Conservation (phyloP, 2,888 invertebrate genomes). For the Brenthis ino region DNA sequence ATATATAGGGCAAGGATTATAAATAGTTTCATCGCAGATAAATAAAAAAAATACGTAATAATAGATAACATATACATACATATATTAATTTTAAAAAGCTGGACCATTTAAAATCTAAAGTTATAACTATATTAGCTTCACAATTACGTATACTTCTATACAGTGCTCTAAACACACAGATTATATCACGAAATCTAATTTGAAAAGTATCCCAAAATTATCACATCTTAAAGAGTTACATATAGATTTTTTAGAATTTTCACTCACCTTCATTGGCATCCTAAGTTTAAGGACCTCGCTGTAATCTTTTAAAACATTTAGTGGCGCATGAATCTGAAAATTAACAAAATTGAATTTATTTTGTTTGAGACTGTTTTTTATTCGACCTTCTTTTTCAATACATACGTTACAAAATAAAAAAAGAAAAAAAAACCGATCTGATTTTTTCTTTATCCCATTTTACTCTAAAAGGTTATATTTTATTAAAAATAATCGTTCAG, state of each 20-base stretch:
- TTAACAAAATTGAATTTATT: slow-evolving; percentile 18
- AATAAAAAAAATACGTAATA: neutral
- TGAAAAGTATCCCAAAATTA: slow-evolving; percentile 11
- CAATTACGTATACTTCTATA: slow-evolving; percentile 16
- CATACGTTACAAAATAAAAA: too few relatives aligned
- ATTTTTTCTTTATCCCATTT: too few relatives aligned
- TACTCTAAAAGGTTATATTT: too few relatives aligned
- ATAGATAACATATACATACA: slow-evolving; percentile 2
- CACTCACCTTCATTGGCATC: slow-evolving; percentile 93
- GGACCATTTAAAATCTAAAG: neutral
- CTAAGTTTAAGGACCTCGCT: slow-evolving; percentile 95
- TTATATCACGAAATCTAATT: slow-evolving; percentile 7
- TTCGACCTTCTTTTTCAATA: too few relatives aligned
- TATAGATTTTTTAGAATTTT: neutral
- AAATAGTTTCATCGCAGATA: neutral
- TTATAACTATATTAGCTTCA: slow-evolving; percentile 1
- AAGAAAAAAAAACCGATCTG: too few relatives aligned
- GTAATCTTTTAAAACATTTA: slow-evolving; percentile 91
- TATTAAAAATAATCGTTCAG: too few relatives aligned
- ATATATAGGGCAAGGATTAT: too few relatives aligned
- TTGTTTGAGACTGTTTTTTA: neutral
- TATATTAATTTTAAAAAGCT: slow-evolving; percentile 5
- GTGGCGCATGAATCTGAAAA: slow-evolving; percentile 91
- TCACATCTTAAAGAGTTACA: slow-evolving; percentile 1
- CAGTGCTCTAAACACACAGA: slow-evolving; percentile 2